phyloP scores from a whole-genome alignment of 2,888 invertebrate genomes.

The Clostera curtula region DNA sequence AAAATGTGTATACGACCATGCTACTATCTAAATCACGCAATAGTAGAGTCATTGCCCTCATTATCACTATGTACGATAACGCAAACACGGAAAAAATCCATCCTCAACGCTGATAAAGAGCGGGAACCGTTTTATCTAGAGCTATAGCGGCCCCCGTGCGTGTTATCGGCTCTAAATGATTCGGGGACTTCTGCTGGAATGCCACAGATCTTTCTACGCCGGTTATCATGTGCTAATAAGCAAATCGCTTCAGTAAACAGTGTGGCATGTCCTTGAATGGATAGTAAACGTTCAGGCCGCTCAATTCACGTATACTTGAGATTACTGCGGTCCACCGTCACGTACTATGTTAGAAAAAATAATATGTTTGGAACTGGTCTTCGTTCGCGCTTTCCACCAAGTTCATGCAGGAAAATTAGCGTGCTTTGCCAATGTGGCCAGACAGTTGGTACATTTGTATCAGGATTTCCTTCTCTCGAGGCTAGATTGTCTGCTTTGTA shows the following conservation, averaged over 20 bases:
- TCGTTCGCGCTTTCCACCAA: too few species aligned
- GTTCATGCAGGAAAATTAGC: too few species aligned
- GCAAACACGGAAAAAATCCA: slow-evolving; percentile 62
- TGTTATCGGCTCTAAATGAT: slow-evolving; percentile 8
- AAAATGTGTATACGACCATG: slow-evolving; percentile 27
- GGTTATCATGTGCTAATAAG: slow-evolving; percentile 24
- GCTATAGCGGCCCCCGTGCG: slow-evolving; percentile 20
- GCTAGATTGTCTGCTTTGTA: too few species aligned
- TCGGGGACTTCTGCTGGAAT: slow-evolving; percentile 16
- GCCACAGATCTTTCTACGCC: slow-evolving; percentile 26
- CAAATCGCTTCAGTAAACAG: slow-evolving; percentile 29
- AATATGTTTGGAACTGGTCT: too few species aligned
- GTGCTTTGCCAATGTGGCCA: too few species aligned
- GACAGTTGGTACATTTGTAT: too few species aligned
- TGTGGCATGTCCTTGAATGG: slow-evolving; percentile 31
- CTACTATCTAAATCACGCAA: slow-evolving; percentile 51
- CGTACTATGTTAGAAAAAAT: too few species aligned
- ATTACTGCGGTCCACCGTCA: too few species aligned
- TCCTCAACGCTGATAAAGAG: slow-evolving; percentile 47
- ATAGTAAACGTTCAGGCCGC: slow-evolving; percentile 26
- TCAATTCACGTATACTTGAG: too few species aligned
- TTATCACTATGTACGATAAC: slow-evolving; percentile 63
- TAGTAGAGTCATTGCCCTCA: slow-evolving; percentile 51
- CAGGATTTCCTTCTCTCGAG: too few species aligned
- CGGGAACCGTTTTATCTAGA: slow-evolving; percentile 32